Evolutionary conservation across 1,140 invertebrate genomes (phyloP), one percentile per base, ranked within the genome.

Genomic region (Maniola jurtina): DNA sequence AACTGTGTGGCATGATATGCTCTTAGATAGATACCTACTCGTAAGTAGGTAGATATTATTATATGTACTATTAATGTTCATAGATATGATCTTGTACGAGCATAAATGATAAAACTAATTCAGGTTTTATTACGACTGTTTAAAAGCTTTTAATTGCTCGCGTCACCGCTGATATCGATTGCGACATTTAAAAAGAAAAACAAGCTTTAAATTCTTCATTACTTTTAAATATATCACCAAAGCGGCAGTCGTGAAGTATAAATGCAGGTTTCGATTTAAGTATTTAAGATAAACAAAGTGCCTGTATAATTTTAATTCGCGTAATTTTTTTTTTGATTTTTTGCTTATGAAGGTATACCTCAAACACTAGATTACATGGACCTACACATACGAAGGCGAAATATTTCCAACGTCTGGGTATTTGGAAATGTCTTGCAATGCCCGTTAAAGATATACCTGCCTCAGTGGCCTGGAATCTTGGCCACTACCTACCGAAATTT

Each of bases 181-280:
- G 50, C 47, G 36, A 45, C 61, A 63, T 68, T 60, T 54, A 66
- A 63, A 47, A 56, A 57, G 34, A 57, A 57, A 15, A 57, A 38
- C 36, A 38, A 38, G 33, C 61, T 34, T 60, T 62, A 56, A 62
- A 68, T 57, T 11, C 15, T 58, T 65, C 52, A 62, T 57, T 52
- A 62, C 61, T 68, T 68, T 63, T 60, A 55, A 66, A 56, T 65
- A 65, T 58, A 65, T 65, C 56, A 65, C 63, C 42, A 58, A 56
- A 47, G 45, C 63, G 14, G 62, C 54, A 64, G 54, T 64, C 55
- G 34, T 35, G 56, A 56, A 35, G 9, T 40, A 56, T 67, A 56
- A 62, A 68, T 68, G 55, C 36, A 58, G 47, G 35, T 58, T 67
- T 34, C 16, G 25, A 62, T 57, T 59, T 42, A 52, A 60, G 60